These are phyloP conservation scores for Peromyscus attwateri DNA, from an alignment of 2,797 vertebrate species.

Conservation along the genomic window DNA sequence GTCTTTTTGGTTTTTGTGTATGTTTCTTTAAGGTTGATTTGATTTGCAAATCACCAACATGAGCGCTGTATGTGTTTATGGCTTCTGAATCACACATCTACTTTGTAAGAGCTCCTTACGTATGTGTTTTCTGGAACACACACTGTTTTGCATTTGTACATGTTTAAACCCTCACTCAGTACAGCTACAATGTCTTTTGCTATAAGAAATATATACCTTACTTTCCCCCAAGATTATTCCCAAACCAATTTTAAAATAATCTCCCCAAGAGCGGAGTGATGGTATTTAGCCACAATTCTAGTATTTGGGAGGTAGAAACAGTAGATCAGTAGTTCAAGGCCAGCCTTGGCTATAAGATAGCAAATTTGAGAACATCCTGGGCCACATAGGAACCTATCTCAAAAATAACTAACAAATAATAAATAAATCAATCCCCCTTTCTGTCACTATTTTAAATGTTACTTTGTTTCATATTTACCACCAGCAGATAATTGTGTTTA, in stretches of 20 bases:
- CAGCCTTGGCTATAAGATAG: background rate
- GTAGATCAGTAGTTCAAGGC: background rate
- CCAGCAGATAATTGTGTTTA: background rate
- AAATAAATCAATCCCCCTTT: background rate
- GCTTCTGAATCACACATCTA: background rate
- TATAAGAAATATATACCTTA: background rate
- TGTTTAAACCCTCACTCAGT: slow-evolving; percentile 30
- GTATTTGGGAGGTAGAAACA: background rate
- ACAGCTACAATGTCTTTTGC: background rate
- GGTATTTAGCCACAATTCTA: background rate
- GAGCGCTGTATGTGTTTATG: background rate
- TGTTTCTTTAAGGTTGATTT: background rate
- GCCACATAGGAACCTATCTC: background rate
- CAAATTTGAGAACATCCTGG: background rate
- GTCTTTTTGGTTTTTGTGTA: background rate
- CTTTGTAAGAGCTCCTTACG: slow-evolving; percentile 30
- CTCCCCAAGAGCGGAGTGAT: background rate
- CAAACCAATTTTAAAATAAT: slow-evolving; percentile 34
- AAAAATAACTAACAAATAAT: background rate
- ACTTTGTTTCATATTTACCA: slow-evolving; percentile 13
- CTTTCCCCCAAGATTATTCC: background rate
- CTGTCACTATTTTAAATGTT: slow-evolving; percentile 33
- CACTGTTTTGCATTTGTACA: background rate
- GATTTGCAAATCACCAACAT: background rate
- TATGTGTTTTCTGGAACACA: slow-evolving; percentile 12